A percentile compares a stretch with the other conserved stretches of the same genome.
Evolutionary conservation across 2,113 vertebrate genomes (phyloP).

Genomic region (Girardinichthys multiradiatus): DNA sequence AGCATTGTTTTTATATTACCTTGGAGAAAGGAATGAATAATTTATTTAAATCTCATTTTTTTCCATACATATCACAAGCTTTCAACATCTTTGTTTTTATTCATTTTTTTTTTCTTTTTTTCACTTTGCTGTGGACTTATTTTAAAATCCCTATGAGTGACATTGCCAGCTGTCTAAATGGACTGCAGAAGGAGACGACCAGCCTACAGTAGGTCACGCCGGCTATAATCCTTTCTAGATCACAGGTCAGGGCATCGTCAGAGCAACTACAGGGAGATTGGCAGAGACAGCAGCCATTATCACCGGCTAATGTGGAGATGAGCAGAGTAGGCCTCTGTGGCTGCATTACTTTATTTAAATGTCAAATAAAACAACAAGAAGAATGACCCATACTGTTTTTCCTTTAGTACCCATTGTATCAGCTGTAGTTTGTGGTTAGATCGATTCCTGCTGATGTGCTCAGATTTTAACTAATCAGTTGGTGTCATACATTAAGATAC

Average conservation of each 20-base stretch:
- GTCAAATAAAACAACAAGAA: neutral
- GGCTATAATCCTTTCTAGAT: conserved; percentile 40
- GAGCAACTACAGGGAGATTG: conserved; percentile 25
- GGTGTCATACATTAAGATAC: conserved; percentile 1
- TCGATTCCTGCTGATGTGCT: conserved; percentile 49
- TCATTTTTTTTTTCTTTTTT: neutral
- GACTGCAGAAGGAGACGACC: neutral
- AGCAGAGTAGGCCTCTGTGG: neutral
- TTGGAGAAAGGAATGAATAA: no score
- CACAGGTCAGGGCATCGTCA: conserved; percentile 21
- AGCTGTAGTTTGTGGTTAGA: conserved; percentile 10
- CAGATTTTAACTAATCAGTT: conserved; percentile 50
- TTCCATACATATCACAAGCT: neutral
- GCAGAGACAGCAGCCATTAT: neutral
- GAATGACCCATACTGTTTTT: conserved; percentile 9
- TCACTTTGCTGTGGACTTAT: neutral
- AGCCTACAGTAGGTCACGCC: conserved; percentile 7
- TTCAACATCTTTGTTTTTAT: no score
- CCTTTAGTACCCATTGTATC: conserved; percentile 16
- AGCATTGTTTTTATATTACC: no score
- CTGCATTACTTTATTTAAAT: no score
- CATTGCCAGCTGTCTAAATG: conserved; percentile 13
- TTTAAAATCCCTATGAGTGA: conserved; percentile 13
- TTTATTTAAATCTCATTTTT: neutral
- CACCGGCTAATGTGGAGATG: neutral